Conservation (phyloP, 2,888 invertebrate genomes). For the Torymus auratus region DNA sequence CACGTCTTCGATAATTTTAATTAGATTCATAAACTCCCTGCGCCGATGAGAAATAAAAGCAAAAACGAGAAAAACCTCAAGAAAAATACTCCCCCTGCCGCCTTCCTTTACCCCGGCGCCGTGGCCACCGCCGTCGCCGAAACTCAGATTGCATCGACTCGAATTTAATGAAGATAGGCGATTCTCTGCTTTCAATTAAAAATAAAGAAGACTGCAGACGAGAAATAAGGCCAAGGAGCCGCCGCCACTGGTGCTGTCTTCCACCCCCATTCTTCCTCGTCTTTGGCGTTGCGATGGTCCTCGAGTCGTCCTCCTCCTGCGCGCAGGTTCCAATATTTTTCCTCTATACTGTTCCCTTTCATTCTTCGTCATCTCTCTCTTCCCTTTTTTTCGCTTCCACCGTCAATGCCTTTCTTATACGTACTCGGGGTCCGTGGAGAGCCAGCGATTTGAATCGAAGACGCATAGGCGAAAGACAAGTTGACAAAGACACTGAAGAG, state of each 20-base stretch:
- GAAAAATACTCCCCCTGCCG: constrained; percentile 42
- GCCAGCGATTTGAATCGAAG: constrained; percentile 46
- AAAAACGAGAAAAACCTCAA: constrained; percentile 21
- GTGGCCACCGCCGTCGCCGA: background rate
- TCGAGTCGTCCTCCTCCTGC: constrained; percentile 5
- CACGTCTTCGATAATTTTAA: constrained; percentile 58
- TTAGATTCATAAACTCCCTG: constrained; percentile 57
- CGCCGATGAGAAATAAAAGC: constrained; percentile 33
- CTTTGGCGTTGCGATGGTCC: constrained; percentile 24
- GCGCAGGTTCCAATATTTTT: constrained; percentile 26
- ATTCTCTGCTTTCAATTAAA: constrained; percentile 57
- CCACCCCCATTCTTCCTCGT: background rate
- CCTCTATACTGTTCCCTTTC: background rate
- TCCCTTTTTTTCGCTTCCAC: constrained; percentile 10
- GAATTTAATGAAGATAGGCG: constrained; percentile 55
- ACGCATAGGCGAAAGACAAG: constrained; percentile 18
- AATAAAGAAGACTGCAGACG: constrained; percentile 40
- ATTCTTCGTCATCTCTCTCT: background rate
- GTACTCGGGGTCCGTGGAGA: background rate
- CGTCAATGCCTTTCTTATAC: constrained; percentile 4
- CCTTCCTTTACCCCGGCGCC: background rate
- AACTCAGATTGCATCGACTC: constrained; percentile 54
- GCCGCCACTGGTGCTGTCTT: background rate
- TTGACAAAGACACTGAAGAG: constrained; percentile 62
- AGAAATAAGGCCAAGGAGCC: constrained; percentile 53